These are phyloP conservation scores for Hyposoter dolosus DNA, from an alignment of 2,888 invertebrate genomes.

Conservation along the genomic window DNA sequence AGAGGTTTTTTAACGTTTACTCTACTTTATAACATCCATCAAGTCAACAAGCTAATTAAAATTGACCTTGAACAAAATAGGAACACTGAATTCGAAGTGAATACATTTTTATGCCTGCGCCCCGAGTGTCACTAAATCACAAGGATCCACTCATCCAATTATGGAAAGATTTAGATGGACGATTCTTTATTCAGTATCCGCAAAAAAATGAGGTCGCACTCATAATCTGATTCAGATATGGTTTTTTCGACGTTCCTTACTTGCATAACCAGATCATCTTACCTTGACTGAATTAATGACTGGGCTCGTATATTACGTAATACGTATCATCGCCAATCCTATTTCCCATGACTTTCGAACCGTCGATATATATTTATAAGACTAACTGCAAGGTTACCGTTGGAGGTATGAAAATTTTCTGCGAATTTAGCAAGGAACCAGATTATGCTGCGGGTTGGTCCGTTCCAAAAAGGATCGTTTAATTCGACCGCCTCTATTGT, in stretches of 20 bases:
- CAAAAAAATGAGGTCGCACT: background rate
- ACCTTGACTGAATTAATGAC: slow-evolving; percentile 16
- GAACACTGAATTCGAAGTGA: slow-evolving; percentile 2
- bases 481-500: slow-evolving; percentile 8
- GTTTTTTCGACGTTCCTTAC: slow-evolving; percentile 4
- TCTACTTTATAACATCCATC: background rate
- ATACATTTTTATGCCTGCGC: background rate
- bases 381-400: slow-evolving; percentile 46
- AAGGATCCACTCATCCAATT: background rate
- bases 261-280: slow-evolving; percentile 21
- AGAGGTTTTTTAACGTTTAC: background rate
- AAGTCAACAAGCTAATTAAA: background rate
- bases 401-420: slow-evolving; percentile 19
- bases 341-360: slow-evolving; percentile 42
- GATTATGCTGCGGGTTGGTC: slow-evolving; percentile 8
- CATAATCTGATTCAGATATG: slow-evolving; percentile 18
- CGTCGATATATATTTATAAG: background rate
- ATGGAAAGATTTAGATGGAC: slow-evolving; percentile 12
- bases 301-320: slow-evolving; percentile 37
- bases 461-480: background rate
- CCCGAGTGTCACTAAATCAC: slow-evolving; percentile 7
- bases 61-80: slow-evolving; percentile 12
- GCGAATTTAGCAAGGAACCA: slow-evolving; percentile 33
- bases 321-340: background rate
- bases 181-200: background rate